A percentile compares a stretch with the other conserved stretches of the same genome.
Evolutionary conservation across 2,888 invertebrate genomes (phyloP).

Genomic region (Cryptus viduatorius): DNA sequence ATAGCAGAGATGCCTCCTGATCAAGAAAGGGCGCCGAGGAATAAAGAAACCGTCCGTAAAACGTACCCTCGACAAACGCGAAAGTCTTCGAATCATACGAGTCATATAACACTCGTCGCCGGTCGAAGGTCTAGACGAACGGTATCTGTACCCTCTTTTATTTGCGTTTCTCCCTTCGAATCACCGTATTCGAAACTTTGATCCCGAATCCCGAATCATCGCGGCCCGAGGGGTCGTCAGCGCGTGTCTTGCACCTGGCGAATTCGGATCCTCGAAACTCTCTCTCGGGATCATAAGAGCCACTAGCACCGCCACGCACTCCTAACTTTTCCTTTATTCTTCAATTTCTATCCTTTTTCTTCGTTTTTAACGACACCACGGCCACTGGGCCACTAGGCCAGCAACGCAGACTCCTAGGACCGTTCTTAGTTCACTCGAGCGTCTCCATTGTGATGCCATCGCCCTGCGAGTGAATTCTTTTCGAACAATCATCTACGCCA

Average conservation of each 20-base stretch:
- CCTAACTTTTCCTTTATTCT: slow-evolving; percentile 22
- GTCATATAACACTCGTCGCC: slow-evolving; percentile 48
- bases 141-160: not conserved
- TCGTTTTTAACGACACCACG: not conserved
- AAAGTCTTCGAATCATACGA: slow-evolving; percentile 50
- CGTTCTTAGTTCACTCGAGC: slow-evolving; percentile 33
- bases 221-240: slow-evolving; percentile 50
- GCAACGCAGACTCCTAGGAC: not conserved
- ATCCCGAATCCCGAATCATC: slow-evolving; percentile 48
- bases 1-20: slow-evolving; percentile 5
- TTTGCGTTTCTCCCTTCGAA: not conserved
- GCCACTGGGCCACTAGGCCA: too few relatives aligned
- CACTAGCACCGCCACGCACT: slow-evolving; percentile 5
- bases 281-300: slow-evolving; percentile 2
- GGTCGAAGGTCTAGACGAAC: slow-evolving; percentile 29
- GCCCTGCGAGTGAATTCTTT: not conserved
- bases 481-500: slow-evolving; percentile 52
- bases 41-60: slow-evolving; percentile 27
- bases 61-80: not conserved
- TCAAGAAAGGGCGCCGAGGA: not conserved
- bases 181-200: slow-evolving; percentile 14
- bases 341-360: slow-evolving; percentile 18
- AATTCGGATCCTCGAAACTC: slow-evolving; percentile 43
- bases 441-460: slow-evolving; percentile 23
- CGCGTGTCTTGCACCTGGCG: slow-evolving; percentile 69